Evolutionary conservation across 2,888 invertebrate species (phyloP).

Genomic region (Halictus ligatus): DNA sequence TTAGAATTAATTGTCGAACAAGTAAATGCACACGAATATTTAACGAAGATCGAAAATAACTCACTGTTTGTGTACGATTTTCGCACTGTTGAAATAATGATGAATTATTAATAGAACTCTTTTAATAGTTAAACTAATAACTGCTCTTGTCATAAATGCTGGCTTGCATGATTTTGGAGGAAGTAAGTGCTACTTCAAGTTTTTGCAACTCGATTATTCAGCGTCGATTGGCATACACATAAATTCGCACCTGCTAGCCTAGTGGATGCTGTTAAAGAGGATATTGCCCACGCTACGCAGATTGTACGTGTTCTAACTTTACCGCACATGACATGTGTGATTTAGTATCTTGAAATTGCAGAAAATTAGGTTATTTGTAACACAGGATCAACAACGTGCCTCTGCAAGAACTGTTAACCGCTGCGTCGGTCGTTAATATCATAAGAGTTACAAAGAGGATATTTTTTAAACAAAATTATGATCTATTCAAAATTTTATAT

Average conservation of each 20-base stretch:
- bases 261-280: background rate
- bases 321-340: background rate
- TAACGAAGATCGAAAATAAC: background rate
- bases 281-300: background rate
- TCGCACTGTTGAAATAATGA: background rate
- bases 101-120: too few relatives aligned
- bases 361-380: background rate
- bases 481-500: too few relatives aligned
- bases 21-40: too few relatives aligned
- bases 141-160: background rate
- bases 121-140: background rate
- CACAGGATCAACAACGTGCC: background rate
- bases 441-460: background rate
- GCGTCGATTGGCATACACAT: background rate
- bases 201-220: background rate
- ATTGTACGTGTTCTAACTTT: background rate
- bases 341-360: background rate
- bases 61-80: background rate
- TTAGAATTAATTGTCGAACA: too few relatives aligned
- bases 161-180: background rate
- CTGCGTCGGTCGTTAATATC: background rate
- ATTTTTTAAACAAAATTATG: too few relatives aligned
- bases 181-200: background rate
- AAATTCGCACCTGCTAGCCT: background rate
- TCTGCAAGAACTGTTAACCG: background rate